These are phyloP conservation scores for Pandemis heparana DNA, from an alignment of 2,888 invertebrate species.

Conservation along the genomic window DNA sequence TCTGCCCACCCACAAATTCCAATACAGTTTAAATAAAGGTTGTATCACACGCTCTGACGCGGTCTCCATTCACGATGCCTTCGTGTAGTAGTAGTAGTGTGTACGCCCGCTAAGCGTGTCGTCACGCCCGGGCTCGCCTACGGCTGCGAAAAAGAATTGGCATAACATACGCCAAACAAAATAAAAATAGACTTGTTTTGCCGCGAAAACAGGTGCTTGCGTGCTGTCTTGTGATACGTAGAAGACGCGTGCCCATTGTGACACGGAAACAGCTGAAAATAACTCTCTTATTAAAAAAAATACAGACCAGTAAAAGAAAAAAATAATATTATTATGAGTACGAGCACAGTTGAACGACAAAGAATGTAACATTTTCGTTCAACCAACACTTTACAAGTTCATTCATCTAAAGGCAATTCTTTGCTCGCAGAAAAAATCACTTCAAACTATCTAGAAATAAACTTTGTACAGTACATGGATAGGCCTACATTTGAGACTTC, in stretches of 20 bases:
- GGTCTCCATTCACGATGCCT: conserved; percentile 8
- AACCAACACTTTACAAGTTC: no score
- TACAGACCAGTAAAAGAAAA: no score
- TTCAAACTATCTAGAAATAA: no score
- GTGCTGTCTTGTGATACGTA: conserved; percentile 53
- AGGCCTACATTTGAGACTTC: no score
- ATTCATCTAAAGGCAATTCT: no score
- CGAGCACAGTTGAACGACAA: no score
- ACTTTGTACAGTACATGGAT: no score
- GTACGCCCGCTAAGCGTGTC: conserved; percentile 56
- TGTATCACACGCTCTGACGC: conserved; percentile 6
- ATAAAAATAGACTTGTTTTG: conserved; percentile 64
- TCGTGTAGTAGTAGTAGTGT: conserved; percentile 50
- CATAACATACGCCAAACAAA: conserved; percentile 54
- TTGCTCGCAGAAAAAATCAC: no score
- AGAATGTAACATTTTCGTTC: no score
- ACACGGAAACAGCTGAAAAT: not conserved
- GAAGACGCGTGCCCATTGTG: conserved; percentile 50
- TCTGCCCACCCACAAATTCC: not conserved
- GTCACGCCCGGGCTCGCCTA: conserved; percentile 57
- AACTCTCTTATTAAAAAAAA: no score
- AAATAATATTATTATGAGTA: no score
- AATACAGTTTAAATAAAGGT: not conserved
- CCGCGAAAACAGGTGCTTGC: conserved; percentile 70
- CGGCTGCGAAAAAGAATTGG: conserved; percentile 58